Evolutionary conservation across 2,888 invertebrate species (phyloP).

Genomic region (Acrobasis repandana): DNA sequence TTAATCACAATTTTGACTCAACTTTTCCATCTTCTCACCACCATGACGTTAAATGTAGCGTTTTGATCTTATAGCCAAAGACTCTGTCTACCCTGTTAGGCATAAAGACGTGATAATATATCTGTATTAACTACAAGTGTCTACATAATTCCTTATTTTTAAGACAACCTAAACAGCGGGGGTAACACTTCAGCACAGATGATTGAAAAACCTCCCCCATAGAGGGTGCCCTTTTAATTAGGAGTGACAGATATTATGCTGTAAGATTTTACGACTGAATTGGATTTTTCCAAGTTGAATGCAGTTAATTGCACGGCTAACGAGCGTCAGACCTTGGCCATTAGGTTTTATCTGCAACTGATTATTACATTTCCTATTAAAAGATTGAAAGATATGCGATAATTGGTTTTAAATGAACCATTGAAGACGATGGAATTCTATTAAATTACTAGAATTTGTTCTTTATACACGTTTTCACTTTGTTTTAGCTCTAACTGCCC

Average conservation of each 20-base stretch:
- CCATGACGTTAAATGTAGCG: too few relatives aligned
- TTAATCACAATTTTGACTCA: too few relatives aligned
- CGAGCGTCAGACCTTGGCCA: constrained; percentile 40
- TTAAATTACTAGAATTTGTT: neutral
- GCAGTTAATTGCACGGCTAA: constrained; percentile 48
- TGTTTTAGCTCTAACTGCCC: too few relatives aligned
- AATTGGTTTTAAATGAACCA: constrained; percentile 10
- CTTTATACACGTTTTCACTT: too few relatives aligned
- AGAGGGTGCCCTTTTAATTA: constrained; percentile 46
- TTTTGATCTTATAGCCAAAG: too few relatives aligned
- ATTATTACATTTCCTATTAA: constrained; percentile 19
- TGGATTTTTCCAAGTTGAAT: constrained; percentile 42
- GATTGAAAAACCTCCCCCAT: constrained; percentile 25
- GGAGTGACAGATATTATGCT: constrained; percentile 44
- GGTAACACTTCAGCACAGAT: constrained; percentile 19
- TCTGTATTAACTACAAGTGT: too few relatives aligned
- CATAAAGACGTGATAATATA: too few relatives aligned
- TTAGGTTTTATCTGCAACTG: constrained; percentile 35
- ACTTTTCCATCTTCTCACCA: too few relatives aligned
- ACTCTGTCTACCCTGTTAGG: too few relatives aligned
- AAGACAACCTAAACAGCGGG: neutral
- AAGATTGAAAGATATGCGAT: constrained; percentile 7
- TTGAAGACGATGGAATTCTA: neutral
- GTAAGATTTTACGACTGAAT: constrained; percentile 47
- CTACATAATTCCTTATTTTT: too few relatives aligned